A percentile compares a stretch with the other conserved stretches of the same genome.
phyloP scores from a whole-genome alignment of 2,113 vertebrate species.

The Entosphenus tridentatus region DNA sequence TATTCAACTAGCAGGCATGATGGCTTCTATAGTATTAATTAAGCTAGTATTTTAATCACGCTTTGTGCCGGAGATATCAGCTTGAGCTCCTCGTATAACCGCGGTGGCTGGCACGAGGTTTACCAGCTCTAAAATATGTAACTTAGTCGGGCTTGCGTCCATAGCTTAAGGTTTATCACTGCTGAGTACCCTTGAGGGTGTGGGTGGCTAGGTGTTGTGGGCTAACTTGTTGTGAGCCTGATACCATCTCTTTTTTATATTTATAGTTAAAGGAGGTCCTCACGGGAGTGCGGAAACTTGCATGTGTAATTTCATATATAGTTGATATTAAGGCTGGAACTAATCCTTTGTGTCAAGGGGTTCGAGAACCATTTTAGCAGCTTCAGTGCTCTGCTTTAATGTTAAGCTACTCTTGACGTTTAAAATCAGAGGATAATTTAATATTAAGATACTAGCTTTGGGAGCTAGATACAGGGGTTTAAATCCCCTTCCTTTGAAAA shows the following conservation, averaged over 20 bases:
- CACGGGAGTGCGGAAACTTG: slow-evolving; percentile 5
- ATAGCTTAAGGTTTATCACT: slow-evolving; percentile 4
- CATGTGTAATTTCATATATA: not conserved
- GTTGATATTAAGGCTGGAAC: not conserved
- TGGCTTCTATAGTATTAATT: slow-evolving; percentile 9
- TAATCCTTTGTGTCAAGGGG: too few species aligned
- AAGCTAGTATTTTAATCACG: slow-evolving; percentile 12
- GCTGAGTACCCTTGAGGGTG: slow-evolving; percentile 6
- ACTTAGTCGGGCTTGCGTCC: not conserved
- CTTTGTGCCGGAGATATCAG: slow-evolving; percentile 8
- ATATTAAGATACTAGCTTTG: too few species aligned
- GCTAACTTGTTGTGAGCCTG: not conserved
- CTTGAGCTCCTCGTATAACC: slow-evolving; percentile 7
- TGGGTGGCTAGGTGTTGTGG: not conserved
- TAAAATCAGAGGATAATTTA: too few species aligned
- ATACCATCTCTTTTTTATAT: not conserved
- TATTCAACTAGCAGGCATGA: slow-evolving; percentile 11
- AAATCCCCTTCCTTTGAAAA: too few species aligned
- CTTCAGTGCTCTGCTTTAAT: too few species aligned
- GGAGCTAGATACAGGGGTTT: too few species aligned
- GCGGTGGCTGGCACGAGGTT: slow-evolving; percentile 8
- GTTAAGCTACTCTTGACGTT: too few species aligned
- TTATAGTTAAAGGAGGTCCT: not conserved
- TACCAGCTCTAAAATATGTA: slow-evolving; percentile 1
- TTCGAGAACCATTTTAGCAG: too few species aligned